Conservation (phyloP, 2,797 vertebrate species). For the Megalops cyprinoides region DNA sequence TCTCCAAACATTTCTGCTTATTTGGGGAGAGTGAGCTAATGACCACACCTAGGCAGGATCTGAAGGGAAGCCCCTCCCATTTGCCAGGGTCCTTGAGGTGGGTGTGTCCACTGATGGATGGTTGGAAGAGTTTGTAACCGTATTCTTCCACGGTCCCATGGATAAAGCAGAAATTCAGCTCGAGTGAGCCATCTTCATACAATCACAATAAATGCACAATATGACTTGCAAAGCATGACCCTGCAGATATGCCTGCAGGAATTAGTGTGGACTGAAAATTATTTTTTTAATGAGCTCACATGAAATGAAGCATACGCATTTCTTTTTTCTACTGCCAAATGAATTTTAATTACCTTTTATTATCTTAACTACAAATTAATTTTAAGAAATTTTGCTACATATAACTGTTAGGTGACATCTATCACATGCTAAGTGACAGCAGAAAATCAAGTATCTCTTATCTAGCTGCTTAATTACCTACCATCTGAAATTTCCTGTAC, state of each 20-base stretch:
- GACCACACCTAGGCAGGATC: background rate
- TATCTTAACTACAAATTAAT: too few species aligned
- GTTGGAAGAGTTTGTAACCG: background rate
- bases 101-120: slow-evolving; percentile 13
- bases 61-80: slow-evolving; percentile 23
- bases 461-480: background rate
- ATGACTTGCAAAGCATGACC: background rate
- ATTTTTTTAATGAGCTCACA: too few species aligned
- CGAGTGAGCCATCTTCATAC: background rate
- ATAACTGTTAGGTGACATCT: too few species aligned
- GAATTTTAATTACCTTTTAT: too few species aligned
- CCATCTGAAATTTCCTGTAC: background rate
- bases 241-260: too few species aligned
- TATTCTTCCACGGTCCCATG: background rate
- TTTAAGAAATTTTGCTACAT: too few species aligned
- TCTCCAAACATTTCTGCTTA: slow-evolving; percentile 14
- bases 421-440: too few species aligned
- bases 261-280: too few species aligned
- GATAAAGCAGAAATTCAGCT: background rate
- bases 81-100: background rate
- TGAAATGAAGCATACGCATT: too few species aligned
- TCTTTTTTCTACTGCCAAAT: too few species aligned
- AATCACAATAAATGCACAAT: background rate
- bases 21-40: slow-evolving; percentile 9
- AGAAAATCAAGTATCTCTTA: background rate